These are phyloP conservation scores for Antedon mediterranea DNA, from an alignment of 53 echinoderm and acorn worm species.

Conservation along the genomic window DNA sequence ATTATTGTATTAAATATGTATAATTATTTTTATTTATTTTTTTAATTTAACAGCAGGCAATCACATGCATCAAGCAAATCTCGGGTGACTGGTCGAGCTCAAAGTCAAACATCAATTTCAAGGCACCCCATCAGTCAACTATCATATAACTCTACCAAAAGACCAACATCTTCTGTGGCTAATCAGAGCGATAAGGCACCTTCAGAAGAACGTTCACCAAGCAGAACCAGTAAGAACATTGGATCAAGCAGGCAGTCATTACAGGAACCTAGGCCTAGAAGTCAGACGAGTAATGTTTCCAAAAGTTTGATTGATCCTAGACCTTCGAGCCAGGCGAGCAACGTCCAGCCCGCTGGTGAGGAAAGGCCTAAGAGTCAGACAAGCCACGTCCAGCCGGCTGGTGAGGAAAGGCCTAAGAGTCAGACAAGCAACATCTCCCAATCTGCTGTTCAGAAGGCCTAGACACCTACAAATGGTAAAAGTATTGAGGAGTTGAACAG, in stretches of 20 bases:
- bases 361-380: not conserved
- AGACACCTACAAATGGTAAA: too few species aligned
- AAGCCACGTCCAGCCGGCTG: not conserved
- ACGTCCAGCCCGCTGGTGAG: not conserved
- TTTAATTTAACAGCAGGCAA: not conserved
- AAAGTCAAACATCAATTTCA: not conserved
- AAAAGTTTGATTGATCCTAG: not conserved
- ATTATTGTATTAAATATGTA: too few species aligned
- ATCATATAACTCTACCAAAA: not conserved
- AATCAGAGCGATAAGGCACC: not conserved
- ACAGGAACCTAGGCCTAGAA: not conserved
- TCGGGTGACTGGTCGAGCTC: not conserved
- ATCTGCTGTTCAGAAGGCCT: not conserved
- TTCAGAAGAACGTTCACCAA: not conserved
- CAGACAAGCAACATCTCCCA: not conserved
- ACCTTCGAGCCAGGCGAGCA: not conserved
- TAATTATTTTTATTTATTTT: too few species aligned
- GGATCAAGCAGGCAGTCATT: not conserved
- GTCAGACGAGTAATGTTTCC: not conserved
- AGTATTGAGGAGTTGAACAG: too few species aligned
- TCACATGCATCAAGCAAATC: not conserved
- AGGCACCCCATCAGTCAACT: not conserved
- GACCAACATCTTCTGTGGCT: not conserved
- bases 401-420: not conserved
- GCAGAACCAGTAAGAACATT: not conserved